phyloP scores from a whole-genome alignment of 2,113 vertebrate species.

The Cyanoliseus patagonus region DNA sequence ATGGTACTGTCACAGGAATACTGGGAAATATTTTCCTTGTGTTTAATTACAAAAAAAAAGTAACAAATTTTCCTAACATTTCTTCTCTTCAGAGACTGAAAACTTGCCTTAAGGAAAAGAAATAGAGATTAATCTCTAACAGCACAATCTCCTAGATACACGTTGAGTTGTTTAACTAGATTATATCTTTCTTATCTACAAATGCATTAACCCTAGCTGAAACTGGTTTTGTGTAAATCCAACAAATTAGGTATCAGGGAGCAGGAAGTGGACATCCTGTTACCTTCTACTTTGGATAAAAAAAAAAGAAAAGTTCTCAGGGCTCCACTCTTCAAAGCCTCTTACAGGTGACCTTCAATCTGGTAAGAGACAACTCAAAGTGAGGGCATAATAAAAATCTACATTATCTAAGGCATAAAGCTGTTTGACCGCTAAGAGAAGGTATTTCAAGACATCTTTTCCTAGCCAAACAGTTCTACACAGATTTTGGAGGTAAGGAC shows the following conservation, averaged over 20 bases:
- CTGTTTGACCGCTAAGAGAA: not conserved
- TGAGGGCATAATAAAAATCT: not conserved
- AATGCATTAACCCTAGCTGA: constrained; percentile 40
- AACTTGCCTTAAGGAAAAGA: constrained; percentile 76
- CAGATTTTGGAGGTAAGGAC: not conserved
- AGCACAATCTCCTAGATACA: constrained; percentile 72
- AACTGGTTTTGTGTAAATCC: constrained; percentile 27
- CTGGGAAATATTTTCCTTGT: not conserved
- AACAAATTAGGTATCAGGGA: constrained; percentile 29
- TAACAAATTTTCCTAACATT: constrained; percentile 90
- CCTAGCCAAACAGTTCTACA: not conserved
- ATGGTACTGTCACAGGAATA: not conserved
- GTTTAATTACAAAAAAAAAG: not conserved
- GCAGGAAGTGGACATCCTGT: not conserved
- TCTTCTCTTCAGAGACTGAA: constrained; percentile 87
- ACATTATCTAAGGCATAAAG: not conserved
- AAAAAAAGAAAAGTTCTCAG: not conserved
- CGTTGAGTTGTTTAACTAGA: constrained; percentile 74
- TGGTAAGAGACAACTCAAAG: not conserved
- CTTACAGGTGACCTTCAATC: not conserved
- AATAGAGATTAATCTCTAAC: constrained; percentile 87
- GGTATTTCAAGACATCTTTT: not conserved
- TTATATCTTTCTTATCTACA: constrained; percentile 70
- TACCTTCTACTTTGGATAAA: not conserved
- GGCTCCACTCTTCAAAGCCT: not conserved